Conservation (phyloP, 2,797 vertebrate genomes). For the Liparis tanakae region DNA sequence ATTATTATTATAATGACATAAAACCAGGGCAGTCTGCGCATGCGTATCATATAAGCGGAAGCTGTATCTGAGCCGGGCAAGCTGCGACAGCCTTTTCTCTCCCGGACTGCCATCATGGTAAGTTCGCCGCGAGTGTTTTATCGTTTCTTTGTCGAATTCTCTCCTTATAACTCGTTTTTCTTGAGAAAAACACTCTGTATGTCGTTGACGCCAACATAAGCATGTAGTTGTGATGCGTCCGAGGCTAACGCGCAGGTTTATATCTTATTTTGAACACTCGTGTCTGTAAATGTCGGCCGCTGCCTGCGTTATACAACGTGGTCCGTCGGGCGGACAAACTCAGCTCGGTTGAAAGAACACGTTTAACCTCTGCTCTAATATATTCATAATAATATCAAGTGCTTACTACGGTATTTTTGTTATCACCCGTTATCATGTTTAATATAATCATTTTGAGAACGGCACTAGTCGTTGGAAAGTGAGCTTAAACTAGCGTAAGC, state of each 20-base stretch:
- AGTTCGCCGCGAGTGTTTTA: conserved; percentile 60
- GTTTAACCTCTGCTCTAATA: rapidly evolving
- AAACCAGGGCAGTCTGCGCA: conserved; percentile 52
- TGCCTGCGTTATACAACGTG: conserved; percentile 67
- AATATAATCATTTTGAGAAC: too few relatives aligned
- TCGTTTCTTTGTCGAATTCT: conserved; percentile 20
- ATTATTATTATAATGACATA: neutral
- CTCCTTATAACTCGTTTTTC: rapidly evolving
- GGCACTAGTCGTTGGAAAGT: conserved; percentile 6
- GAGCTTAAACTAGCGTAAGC: too few relatives aligned
- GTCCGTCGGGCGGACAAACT: conserved; percentile 21
- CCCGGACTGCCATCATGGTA: conserved; percentile 88
- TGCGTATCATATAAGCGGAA: conserved; percentile 26
- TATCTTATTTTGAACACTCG: neutral
- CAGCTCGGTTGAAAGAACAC: rapidly evolving
- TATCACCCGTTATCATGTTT: rapidly evolving
- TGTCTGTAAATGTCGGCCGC: conserved; percentile 40
- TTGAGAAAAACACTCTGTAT: rapidly evolving
- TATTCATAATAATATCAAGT: too few relatives aligned
- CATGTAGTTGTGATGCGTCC: rapidly evolving
- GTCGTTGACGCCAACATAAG: rapidly evolving
- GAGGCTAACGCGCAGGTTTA: rapidly evolving
- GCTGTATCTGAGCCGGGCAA: conserved; percentile 57
- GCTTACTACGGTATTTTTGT: rapidly evolving
- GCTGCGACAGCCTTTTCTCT: conserved; percentile 74